Evolutionary conservation across 2,797 vertebrate genomes (phyloP).

Genomic region (Eurystomus glaucurus): DNA sequence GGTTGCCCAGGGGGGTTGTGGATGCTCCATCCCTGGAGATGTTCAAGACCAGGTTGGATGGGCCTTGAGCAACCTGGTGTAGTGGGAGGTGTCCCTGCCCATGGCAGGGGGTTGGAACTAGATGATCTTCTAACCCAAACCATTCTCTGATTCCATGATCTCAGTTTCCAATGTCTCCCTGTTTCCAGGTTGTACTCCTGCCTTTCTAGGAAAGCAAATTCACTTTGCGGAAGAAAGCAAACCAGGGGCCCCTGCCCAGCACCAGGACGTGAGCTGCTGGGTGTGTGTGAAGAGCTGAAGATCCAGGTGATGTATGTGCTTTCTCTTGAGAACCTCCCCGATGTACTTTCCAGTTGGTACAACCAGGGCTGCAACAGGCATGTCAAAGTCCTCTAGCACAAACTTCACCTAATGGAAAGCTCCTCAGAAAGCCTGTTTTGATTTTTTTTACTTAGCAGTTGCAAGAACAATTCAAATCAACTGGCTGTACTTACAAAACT

Average conservation of each 20-base stretch:
- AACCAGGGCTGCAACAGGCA: not conserved
- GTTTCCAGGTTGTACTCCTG: not conserved
- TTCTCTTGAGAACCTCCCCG: not conserved
- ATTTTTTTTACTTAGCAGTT: slow-evolving; percentile 39
- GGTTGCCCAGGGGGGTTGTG: no score
- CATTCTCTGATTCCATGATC: not conserved
- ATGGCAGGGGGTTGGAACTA: no score
- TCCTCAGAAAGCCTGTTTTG: not conserved
- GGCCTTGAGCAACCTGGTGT: no score
- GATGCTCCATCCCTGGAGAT: no score
- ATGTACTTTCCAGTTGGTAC: not conserved
- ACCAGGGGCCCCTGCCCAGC: not conserved
- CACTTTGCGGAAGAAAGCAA: not conserved
- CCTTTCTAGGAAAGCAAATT: not conserved
- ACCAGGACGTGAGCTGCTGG: not conserved
- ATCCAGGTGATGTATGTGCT: rapidly evolving
- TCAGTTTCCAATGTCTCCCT: not conserved
- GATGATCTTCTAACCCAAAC: no score
- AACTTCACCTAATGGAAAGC: not conserved
- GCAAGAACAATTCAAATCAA: slow-evolving; percentile 33
- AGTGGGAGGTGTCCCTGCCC: no score
- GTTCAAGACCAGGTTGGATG: no score
- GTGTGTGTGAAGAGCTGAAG: not conserved
- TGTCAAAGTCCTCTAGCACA: not conserved
- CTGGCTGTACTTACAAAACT: slow-evolving; percentile 34